Percentiles rank a stretch among this genome's conserved stretches.
phyloP scores from a whole-genome alignment of 2,797 vertebrate species.

The Ctenopoma multispine region DNA sequence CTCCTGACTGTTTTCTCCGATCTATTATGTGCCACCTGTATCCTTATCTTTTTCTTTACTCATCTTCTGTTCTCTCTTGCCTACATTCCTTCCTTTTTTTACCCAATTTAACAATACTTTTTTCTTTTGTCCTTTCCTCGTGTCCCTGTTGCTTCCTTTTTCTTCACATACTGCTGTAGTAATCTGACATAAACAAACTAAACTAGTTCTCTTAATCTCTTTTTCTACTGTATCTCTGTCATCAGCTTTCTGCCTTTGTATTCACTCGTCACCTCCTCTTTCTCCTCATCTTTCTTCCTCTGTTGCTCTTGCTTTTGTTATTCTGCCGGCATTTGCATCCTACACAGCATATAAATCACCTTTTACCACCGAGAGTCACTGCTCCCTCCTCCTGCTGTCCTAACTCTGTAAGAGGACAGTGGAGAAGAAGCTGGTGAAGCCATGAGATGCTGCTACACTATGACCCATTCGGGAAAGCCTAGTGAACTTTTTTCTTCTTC shows the following conservation, averaged over 20 bases:
- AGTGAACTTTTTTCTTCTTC: not conserved
- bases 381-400: conserved; percentile 48
- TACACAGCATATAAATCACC: conserved; percentile 75
- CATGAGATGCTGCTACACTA: conserved; percentile 26
- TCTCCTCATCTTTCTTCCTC: conserved; percentile 13
- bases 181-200: not conserved
- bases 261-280: not conserved
- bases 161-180: not conserved
- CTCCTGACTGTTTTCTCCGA: not conserved
- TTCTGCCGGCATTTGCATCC: conserved; percentile 62
- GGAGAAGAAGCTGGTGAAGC: conserved; percentile 43
- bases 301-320: conserved; percentile 38
- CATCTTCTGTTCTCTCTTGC: not conserved
- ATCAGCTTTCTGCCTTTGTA: not conserved
- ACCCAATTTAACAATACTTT: too few species aligned
- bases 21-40: not conserved
- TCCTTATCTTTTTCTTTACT: not conserved
- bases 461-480: conserved; percentile 48
- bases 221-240: conserved; percentile 21
- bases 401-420: conserved; percentile 38
- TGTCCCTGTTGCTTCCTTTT: not conserved
- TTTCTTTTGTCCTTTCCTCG: not conserved
- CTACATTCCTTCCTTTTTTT: not conserved
- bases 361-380: conserved; percentile 57
- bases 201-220: not conserved